Conservation (phyloP, 1,140 invertebrate species). For the Drosophila ironensis region DNA sequence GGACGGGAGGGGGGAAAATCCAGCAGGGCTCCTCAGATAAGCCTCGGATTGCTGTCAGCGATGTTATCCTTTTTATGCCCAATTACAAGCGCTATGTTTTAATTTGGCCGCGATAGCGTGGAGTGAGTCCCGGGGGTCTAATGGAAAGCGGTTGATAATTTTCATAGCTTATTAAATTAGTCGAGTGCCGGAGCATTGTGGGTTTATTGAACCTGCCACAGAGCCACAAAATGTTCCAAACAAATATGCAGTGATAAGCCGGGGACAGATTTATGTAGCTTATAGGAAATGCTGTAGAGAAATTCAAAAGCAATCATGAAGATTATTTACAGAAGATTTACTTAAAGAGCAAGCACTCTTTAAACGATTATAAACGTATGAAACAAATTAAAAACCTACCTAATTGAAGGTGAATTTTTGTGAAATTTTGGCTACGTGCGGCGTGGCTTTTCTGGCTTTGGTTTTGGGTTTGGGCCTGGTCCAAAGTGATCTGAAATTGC, state of each 20-base stretch:
- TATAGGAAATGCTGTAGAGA: no score
- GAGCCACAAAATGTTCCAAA: constrained; percentile 21
- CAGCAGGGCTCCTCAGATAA: constrained; percentile 46
- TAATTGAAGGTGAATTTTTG: constrained; percentile 18
- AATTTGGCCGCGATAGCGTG: constrained; percentile 62
- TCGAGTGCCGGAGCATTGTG: background rate
- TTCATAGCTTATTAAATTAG: constrained; percentile 63
- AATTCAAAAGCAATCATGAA: background rate
- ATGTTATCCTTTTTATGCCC: constrained; percentile 66
- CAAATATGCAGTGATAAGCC: constrained; percentile 55
- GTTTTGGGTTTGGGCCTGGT: constrained; percentile 6
- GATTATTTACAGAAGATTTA: no score
- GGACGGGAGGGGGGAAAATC: background rate
- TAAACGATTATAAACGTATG: no score
- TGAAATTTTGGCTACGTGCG: background rate
- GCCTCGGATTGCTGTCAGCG: constrained; percentile 36
- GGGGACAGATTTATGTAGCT: background rate
- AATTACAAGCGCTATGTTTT: constrained; percentile 78
- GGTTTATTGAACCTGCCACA: constrained; percentile 64
- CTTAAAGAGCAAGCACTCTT: no score
- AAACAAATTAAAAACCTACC: no score
- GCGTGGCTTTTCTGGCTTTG: background rate
- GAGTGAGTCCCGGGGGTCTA: constrained; percentile 31
- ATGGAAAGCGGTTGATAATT: constrained; percentile 55
- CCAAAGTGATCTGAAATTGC: constrained; percentile 54